A percentile compares a stretch with the other conserved stretches of the same genome.
These are phyloP conservation scores for Anastrepha obliqua DNA, from an alignment of 1,140 invertebrate genomes.

Conservation along the genomic window DNA sequence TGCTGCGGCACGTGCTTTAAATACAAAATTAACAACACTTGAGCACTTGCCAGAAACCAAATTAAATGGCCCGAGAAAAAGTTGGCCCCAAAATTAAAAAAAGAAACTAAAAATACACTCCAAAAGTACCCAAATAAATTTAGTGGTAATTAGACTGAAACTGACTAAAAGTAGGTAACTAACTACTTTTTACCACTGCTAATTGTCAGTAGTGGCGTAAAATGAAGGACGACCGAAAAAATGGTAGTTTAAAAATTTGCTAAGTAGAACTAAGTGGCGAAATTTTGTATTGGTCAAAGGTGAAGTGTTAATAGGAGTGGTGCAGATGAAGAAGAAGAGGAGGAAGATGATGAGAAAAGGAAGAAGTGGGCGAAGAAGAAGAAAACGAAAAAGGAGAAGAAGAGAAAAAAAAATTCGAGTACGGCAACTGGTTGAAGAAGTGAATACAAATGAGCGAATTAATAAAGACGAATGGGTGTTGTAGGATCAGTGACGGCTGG, in stretches of 20 bases:
- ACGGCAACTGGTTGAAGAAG: constrained; percentile 17
- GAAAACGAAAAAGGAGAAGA: neutral
- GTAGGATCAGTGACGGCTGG: neutral
- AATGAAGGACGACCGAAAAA: constrained; percentile 7
- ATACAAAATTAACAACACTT: constrained; percentile 41
- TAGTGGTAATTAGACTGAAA: constrained; percentile 36
- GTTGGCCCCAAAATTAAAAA: neutral
- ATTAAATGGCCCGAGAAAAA: constrained; percentile 21
- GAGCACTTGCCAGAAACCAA: constrained; percentile 31
- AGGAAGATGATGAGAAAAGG: neutral
- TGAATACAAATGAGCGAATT: constrained; percentile 44
- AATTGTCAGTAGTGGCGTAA: constrained; percentile 42
- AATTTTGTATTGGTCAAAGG: neutral
- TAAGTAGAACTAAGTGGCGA: constrained; percentile 31
- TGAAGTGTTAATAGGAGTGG: neutral
- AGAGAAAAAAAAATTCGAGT: neutral
- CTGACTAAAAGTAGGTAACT: constrained; percentile 42
- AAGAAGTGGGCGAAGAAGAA: neutral
- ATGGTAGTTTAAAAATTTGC: constrained; percentile 24
- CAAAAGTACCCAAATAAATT: constrained; percentile 36
- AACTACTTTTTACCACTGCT: constrained; percentile 39
- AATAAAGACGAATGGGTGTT: neutral
- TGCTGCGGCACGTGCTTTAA: constrained; percentile 31
- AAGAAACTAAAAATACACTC: neutral
- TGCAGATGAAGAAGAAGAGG: neutral